A percentile compares a stretch with the other conserved stretches of the same genome.
These are phyloP conservation scores for Calameuta idolon DNA, from an alignment of 2,888 invertebrate genomes.

Conservation along the genomic window DNA sequence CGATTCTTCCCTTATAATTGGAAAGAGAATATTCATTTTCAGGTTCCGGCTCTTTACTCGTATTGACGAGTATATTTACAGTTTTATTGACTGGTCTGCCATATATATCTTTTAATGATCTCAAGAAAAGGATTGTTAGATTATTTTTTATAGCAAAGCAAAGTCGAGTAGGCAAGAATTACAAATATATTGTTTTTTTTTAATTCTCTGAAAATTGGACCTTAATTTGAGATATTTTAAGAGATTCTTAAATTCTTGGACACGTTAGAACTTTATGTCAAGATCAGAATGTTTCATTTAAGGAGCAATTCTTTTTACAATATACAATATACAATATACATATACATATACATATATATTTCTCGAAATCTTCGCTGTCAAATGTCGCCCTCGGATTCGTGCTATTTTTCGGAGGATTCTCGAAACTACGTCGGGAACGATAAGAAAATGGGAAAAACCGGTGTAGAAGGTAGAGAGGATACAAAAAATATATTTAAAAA, in stretches of 20 bases:
- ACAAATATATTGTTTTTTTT: too few relatives aligned
- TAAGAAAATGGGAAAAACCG: conserved; percentile 15
- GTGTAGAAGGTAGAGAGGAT: background rate
- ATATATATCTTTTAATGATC: background rate
- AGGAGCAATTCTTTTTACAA: conserved; percentile 21
- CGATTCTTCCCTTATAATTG: background rate
- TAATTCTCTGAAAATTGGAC: too few relatives aligned
- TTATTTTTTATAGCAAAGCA: background rate
- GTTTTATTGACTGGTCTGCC: background rate
- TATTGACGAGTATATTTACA: background rate
- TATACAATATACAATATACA: background rate
- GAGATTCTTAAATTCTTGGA: background rate
- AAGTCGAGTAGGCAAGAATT: background rate
- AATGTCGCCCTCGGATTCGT: conserved; percentile 21
- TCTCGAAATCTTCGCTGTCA: conserved; percentile 14
- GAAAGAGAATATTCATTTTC: background rate
- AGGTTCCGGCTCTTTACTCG: background rate
- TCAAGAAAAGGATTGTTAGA: background rate
- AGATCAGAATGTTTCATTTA: conserved; percentile 24
- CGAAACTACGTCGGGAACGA: background rate
- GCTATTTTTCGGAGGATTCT: conserved; percentile 22
- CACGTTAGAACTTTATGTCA: conserved; percentile 19
- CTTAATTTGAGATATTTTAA: too few relatives aligned
- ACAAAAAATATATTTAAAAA: background rate
- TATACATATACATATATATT: too few relatives aligned